Evolutionary conservation across 1,140 invertebrate species (phyloP).

Genomic region (Drosophila littoralis): DNA sequence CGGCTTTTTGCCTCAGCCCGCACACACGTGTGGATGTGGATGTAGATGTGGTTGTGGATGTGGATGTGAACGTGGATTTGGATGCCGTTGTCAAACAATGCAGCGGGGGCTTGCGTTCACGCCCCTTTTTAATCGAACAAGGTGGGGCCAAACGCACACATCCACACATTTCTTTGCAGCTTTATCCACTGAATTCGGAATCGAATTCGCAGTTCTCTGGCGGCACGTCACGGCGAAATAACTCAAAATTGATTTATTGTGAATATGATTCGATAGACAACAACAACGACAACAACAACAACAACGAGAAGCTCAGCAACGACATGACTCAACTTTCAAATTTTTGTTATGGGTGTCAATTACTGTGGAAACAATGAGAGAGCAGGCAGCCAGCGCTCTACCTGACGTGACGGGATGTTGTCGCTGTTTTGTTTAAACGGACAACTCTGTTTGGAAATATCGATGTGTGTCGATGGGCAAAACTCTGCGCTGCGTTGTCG

Average conservation of each 20-base stretch:
- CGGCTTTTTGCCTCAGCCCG: background rate
- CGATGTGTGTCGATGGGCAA: slow-evolving; percentile 58
- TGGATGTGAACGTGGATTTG: background rate
- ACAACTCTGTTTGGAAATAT: slow-evolving; percentile 78
- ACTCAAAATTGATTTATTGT: slow-evolving; percentile 81
- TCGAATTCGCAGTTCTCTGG: slow-evolving; percentile 31
- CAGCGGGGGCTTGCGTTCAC: slow-evolving; percentile 13
- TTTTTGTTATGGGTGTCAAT: slow-evolving; percentile 80
- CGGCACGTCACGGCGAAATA: slow-evolving; percentile 73
- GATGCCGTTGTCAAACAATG: slow-evolving; percentile 29
- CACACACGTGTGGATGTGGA: background rate
- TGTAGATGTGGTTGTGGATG: background rate
- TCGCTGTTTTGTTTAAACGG: slow-evolving; percentile 73
- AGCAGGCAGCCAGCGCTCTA: slow-evolving; percentile 34
- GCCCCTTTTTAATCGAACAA: slow-evolving; percentile 9
- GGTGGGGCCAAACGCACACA: slow-evolving; percentile 26
- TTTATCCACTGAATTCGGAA: slow-evolving; percentile 60
- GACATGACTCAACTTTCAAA: slow-evolving; percentile 80
- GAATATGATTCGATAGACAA: slow-evolving; percentile 71
- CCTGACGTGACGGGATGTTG: slow-evolving; percentile 84
- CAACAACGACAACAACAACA: slow-evolving; percentile 38
- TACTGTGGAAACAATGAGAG: slow-evolving; percentile 70
- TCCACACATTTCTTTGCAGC: slow-evolving; percentile 20
- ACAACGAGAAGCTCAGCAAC: slow-evolving; percentile 19
- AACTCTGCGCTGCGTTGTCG: slow-evolving; percentile 10